Evolutionary conservation across 37 sponge, comb jelly and placozoan species (phyloP), one percentile per base, ranked within the genome.

Genomic region (Halichondria panicea): DNA sequence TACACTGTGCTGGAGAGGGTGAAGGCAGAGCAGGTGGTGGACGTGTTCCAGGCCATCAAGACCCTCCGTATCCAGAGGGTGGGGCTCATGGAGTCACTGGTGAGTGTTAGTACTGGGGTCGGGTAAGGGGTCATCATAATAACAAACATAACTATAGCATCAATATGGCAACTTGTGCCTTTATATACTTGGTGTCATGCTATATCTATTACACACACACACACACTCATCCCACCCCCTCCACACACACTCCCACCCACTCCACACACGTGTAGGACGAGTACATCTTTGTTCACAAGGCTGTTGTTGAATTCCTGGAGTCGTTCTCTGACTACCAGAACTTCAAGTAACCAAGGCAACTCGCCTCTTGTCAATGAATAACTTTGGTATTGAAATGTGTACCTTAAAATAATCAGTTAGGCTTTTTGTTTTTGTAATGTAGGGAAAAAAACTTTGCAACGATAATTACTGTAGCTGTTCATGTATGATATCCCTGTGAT

Each of bases 1-100:
- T 72, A 77, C 62, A 70, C 86, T 43, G 81, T 78, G 27, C 60
- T 94, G 66, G 91, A 94, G 62, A 74, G 95, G 11, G 81, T 90
- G 31, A 94, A 94, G 84, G 60, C 79, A 27, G 95, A 94, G 34
- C 92, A 91, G 72, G 81, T 91, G 30, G 90, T 91, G 31, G 95
- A 94, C 40, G 85, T 91, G 44, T 94, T 84, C 70, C 73, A 67
- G 75, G 90, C 94, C 13, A 76, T 89, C 24, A 89, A 86, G 68
- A 62, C 84, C 34, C 76, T 87, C 25, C 37, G 95, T 3, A 90
- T 86, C 34, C 95, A 94, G 64, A 55, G 95, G 1, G 33, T 78
- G 1, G 88, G 88, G 33, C 81, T 94, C 19, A 66, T 90, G 3
- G 31, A 71, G 18, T 79, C 78, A 9, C 35, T 82, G 78, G 94